phyloP scores from a whole-genome alignment of 2,797 vertebrate species.

The Gambusia yucatana region DNA sequence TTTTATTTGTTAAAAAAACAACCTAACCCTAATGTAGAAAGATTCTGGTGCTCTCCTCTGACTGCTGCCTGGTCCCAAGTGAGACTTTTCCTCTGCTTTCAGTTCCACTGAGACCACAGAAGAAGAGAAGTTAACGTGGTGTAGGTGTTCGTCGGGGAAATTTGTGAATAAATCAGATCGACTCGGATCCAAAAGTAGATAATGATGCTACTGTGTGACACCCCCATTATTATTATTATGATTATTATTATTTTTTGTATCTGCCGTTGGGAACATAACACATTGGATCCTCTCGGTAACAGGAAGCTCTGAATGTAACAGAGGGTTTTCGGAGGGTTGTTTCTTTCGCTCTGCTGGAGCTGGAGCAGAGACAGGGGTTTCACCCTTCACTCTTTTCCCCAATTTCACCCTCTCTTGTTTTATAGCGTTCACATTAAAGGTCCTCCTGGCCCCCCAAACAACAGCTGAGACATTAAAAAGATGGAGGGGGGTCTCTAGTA shows the following conservation, averaged over 20 bases:
- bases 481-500: constrained; percentile 53
- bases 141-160: not conserved
- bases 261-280: not conserved
- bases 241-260: not conserved
- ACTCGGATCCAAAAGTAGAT: not conserved
- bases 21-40: too few relatives aligned
- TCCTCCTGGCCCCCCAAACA: constrained; percentile 37
- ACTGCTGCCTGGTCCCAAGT: constrained; percentile 3
- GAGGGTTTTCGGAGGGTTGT: constrained; percentile 1
- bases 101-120: constrained; percentile 35
- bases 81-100: constrained; percentile 29
- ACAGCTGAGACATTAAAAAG: constrained; percentile 57
- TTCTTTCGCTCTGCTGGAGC: not conserved
- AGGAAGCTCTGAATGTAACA: not conserved
- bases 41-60: not conserved
- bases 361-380: constrained; percentile 16
- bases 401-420: constrained; percentile 57
- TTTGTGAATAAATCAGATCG: constrained; percentile 3
- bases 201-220: not conserved
- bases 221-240: not conserved
- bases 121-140: constrained; percentile 29
- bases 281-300: not conserved
- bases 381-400: constrained; percentile 33
- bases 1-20: not conserved
- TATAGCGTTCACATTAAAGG: constrained; percentile 63